These are phyloP conservation scores for Perizoma flavofasciatum DNA, from an alignment of 2,888 invertebrate species.

Conservation along the genomic window DNA sequence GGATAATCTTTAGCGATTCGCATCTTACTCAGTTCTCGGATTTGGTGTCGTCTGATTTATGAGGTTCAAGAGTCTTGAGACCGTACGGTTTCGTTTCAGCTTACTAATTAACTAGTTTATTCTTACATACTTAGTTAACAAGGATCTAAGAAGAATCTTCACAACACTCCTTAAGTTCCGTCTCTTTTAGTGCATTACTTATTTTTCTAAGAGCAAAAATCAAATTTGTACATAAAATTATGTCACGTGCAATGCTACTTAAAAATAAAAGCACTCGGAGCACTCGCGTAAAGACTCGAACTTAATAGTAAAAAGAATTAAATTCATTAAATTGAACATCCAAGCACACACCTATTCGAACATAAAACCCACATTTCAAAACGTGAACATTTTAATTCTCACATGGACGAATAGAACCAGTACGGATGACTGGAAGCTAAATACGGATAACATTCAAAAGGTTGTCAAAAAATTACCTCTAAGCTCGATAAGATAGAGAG, in stretches of 20 bases:
- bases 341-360: conserved; percentile 16
- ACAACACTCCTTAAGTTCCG: too few species aligned
- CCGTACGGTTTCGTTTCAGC: too few species aligned
- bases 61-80: conserved; percentile 1
- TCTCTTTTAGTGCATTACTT: too few species aligned
- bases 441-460: conserved; percentile 1
- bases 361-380: conserved; percentile 24
- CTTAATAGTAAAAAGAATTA: conserved; percentile 3
- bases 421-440: conserved; percentile 10
- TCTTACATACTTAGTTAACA: too few species aligned
- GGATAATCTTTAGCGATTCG: conserved; percentile 12
- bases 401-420: neutral
- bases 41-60: conserved; percentile 8
- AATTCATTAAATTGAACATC: conserved; percentile 14
- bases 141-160: too few species aligned
- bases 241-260: too few species aligned
- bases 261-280: too few species aligned
- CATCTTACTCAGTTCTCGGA: conserved; percentile 16
- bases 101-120: too few species aligned
- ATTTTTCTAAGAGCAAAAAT: too few species aligned
- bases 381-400: conserved; percentile 3
- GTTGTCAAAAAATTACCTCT: neutral
- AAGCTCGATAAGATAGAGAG: neutral
- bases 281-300: too few species aligned
- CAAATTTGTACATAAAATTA: too few species aligned